These are phyloP conservation scores for Nephrotoma appendiculata DNA, from an alignment of 2,888 invertebrate species.

Conservation along the genomic window DNA sequence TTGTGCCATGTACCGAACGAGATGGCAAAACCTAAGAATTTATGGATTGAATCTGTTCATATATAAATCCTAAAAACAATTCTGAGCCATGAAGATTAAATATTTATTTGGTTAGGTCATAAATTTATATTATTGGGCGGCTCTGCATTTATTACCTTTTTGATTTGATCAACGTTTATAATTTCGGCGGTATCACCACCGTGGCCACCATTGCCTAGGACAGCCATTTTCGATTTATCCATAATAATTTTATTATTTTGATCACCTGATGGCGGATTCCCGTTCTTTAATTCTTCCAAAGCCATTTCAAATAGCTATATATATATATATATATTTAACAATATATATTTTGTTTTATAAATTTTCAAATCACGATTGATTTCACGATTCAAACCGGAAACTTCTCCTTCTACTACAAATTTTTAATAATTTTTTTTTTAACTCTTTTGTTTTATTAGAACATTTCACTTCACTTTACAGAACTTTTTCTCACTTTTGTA, in stretches of 20 bases:
- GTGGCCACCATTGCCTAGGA: conserved; percentile 4
- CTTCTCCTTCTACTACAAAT: background rate
- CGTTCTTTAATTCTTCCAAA: conserved; percentile 20
- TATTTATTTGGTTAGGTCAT: background rate
- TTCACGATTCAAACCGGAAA: background rate
- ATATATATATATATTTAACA: too few relatives aligned
- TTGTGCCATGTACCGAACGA: background rate
- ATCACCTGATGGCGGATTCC: conserved; percentile 13
- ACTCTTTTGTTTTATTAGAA: background rate
- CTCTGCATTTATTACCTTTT: background rate
- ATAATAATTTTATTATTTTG: conserved; percentile 13
- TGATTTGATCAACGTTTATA: background rate
- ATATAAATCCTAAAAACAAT: background rate
- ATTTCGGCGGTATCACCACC: background rate
- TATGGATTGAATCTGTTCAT: background rate
- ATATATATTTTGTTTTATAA: background rate
- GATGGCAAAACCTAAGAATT: background rate
- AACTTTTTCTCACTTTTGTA: background rate
- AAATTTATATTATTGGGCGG: background rate
- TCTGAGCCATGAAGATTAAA: background rate
- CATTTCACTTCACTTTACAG: background rate
- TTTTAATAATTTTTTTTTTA: background rate
- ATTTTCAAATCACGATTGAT: background rate
- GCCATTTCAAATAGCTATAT: conserved; percentile 16
- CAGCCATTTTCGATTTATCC: conserved; percentile 10